Base-by-base conservation (phyloP, 2,888 invertebrate genomes). In the Drosophila parthenogenetica region DNA sequence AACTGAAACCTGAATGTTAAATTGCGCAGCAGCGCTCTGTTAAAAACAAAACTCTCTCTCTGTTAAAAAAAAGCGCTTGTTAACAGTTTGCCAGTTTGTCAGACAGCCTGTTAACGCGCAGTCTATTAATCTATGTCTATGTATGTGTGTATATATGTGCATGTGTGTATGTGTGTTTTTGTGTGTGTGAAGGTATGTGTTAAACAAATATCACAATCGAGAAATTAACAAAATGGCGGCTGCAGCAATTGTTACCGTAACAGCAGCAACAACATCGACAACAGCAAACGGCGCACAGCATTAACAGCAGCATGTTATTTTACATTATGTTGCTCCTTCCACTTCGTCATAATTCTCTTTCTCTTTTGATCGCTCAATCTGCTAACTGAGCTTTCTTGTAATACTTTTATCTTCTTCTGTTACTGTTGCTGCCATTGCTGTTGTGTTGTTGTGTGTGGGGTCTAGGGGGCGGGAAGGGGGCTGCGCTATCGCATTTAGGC, bases 121-220 rank as follows among this genome's bases (percentile, higher is more conserved):
- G 68, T 74, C 76, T 73, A 67, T 57, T 46, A 65, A 51, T 53
- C 17, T 69, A 42, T 66, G 51, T 62, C 25, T 66, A 42, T 45
- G 58, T 57, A 10, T 73, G 40, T 59, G 5, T 43, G 5, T 43
- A 19, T 59, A 39, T 70, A 19, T 61, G 59, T 60, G n/a, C 61
- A 46, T 65, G 48, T 70, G 42, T 69, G 77, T 68, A 65, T 5
- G 13, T 58, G 35, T 69, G 43, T 59, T 53, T 60, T 13, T 61
- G 49, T 77, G 51, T 69, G 51, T 72, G 79, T 67, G 73, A 59
- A 58, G 59, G 60, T 65, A 57, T 73, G 80, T 87, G 85, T 87
- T 85, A 82, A 85, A 89, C 85, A 85, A 85, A 89, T 85, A 85
- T 85, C 85, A 85, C 85, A 85, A 85, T 85, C 77, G 77, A 89